phyloP scores from a whole-genome alignment of 2,113 vertebrate genomes.

The Oncorhynchus kisutch region DNA sequence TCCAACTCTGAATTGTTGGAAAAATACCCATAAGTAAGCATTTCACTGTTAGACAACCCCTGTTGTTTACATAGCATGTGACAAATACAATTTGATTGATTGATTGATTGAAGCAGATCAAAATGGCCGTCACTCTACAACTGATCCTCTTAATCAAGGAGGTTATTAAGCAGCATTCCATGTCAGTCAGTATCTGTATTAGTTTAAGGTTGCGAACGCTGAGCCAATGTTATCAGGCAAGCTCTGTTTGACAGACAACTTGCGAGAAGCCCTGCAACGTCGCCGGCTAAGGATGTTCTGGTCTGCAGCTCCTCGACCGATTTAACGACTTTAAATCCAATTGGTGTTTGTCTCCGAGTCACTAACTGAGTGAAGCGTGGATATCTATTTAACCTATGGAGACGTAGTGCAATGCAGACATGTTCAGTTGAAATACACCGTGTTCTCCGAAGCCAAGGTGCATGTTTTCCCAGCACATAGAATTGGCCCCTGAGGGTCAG shows the following conservation, averaged over 20 bases:
- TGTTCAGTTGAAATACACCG: conserved; percentile 29
- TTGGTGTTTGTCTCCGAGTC: conserved; percentile 36
- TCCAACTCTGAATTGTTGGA: no score
- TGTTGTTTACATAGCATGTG: no score
- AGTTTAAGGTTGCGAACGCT: conserved; percentile 18
- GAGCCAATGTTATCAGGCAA: conserved; percentile 11
- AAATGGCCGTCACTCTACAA: conserved; percentile 10
- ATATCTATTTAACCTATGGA: neutral
- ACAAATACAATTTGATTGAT: no score
- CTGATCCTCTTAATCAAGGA: conserved; percentile 55
- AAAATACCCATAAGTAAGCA: no score
- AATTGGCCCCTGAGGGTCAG: neutral
- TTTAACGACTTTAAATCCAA: conserved; percentile 37
- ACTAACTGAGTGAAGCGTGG: conserved; percentile 10
- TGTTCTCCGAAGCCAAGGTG: conserved; percentile 17
- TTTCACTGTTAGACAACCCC: no score
- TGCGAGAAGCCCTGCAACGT: conserved; percentile 10
- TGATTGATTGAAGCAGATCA: conserved; percentile 37
- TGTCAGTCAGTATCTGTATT: conserved; percentile 43
- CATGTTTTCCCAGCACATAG: conserved; percentile 5
- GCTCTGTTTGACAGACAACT: conserved; percentile 34
- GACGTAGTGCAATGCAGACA: neutral
- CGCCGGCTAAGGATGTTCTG: conserved; percentile 48
- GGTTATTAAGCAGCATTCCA: neutral
- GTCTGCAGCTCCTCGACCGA: conserved; percentile 19